Evolutionary conservation across 2,113 vertebrate species (phyloP), one percentile per base, ranked within the genome.

Genomic region (Corvus moneduloides): DNA sequence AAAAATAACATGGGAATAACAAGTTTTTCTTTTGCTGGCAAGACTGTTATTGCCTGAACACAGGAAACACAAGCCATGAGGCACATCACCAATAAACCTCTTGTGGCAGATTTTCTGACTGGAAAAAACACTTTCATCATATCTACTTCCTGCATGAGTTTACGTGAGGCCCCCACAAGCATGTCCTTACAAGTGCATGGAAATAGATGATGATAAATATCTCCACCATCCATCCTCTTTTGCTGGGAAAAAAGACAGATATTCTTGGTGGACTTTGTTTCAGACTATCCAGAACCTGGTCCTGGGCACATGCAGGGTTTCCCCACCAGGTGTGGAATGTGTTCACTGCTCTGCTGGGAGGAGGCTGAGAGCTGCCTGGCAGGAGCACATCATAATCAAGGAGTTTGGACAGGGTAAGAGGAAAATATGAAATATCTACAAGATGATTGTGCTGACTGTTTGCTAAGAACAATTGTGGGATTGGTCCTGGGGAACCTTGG

Each of bases 1-100:
- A 76, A 94, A 95, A 93, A 93, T 95, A 96, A 72, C 91, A 91
- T 59, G 89, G 87, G 93, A 95, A 95, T 94, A 96, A 69, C 49
- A 94, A 89, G 81, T 77, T 94, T 91, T 96, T 79, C 81, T 82
- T 94, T 84, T 75, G 19, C 66, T 87, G 84, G 94, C 26, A 58
- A 66, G 87, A 39, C 59, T 87, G 58, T 64, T 94, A 62, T 16
- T 95, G 87, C 78, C 81, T 69, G 66, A 94, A 76, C 78, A 76
- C 69, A 72, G 58, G 58, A 93, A 94, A 66, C 32, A 33, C 32
- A 52, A 75, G 51, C 51, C 68, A 84, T 43, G 74, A 91, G 80
- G 20, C 19, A 17, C 56, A 54, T 59, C 80, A 78, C 68, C 71
- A 77, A 35, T 49, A 80, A 73, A 67, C 33, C 55, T 83, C 85